Base-by-base conservation (phyloP, 2,888 invertebrate genomes). In the Nomada lathburiana region DNA sequence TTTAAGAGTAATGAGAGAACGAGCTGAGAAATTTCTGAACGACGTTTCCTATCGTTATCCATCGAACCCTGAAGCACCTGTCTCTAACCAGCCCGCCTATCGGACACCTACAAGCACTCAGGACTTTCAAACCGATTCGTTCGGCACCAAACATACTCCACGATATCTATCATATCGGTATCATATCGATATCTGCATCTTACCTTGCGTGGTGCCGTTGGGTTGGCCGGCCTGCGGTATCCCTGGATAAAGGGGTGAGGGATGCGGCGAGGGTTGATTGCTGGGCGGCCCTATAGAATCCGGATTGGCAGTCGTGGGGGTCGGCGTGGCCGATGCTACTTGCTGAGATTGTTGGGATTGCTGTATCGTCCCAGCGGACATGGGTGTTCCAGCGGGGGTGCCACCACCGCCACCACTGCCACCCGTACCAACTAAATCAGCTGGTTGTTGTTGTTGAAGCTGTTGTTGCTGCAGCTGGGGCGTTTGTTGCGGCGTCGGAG, bases 401-500 rank as follows among this genome's bases (percentile, higher is more conserved):
- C 93, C 91, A 77, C 91, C 91, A 68, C 91, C 92, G 50, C 92
- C 91, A 59, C 73, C 70, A 29, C 20, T 76, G 59, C 80, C 29
- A 77, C 60, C 82, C 79, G 44, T 64, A 52, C 42, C 53, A 68
- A 0, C 42, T 70, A 5, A 42, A 20, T 4, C 42, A 4, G 47
- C 44, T 75, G 91, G 88, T 68, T 91, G 90, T 50, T 92, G 92
- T 67, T 91, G 91, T 64, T 90, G 91, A 62, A 89, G 89, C 83
- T 95, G 94, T 91, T 95, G 95, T 89, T 95, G 95, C 86, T 96
- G 95, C 87, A 95, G 96, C 82, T 94, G 94, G 77, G 94, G 93
- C 86, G 89, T 90, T 78, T 91, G 92, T 84, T 93, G 93, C 69
- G 92, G 92, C 80, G 92, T 94, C 63, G 94, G 93, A n/a, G 94